Percentiles rank a stretch among this genome's conserved stretches.
Evolutionary conservation across 2,797 vertebrate genomes (phyloP).

Genomic region (Heteromormyrus szaboi): DNA sequence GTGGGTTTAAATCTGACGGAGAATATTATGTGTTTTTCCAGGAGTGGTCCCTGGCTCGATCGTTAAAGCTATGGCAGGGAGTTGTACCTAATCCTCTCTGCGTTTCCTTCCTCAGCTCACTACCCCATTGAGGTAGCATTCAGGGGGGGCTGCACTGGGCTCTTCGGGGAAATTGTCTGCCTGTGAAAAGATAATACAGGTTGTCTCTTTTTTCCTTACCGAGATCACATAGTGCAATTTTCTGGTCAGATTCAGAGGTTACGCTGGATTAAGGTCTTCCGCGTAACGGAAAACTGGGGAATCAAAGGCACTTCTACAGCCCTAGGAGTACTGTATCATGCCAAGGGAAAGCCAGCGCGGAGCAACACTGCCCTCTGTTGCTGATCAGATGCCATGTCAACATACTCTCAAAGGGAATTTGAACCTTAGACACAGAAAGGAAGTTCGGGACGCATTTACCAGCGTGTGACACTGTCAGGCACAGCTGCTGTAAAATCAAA

Average conservation of each 20-base stretch:
- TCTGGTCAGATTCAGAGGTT: conserved; percentile 12
- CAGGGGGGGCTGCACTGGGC: not conserved
- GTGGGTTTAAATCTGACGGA: not conserved
- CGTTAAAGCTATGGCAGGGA: not conserved
- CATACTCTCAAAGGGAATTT: not conserved
- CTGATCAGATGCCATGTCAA: not conserved
- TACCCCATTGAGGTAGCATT: not conserved
- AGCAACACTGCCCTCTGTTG: conserved; percentile 21
- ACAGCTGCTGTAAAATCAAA: conserved; percentile 12
- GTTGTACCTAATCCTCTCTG: not conserved
- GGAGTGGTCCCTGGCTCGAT: not conserved
- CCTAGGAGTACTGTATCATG: not conserved
- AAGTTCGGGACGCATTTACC: not conserved
- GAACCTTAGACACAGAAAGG: not conserved
- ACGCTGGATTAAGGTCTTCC: conserved; percentile 4
- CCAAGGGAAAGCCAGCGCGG: not conserved
- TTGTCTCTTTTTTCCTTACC: not conserved
- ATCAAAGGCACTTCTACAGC: not conserved
- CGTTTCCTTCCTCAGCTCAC: not conserved
- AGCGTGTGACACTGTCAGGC: not conserved
- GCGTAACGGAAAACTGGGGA: not conserved
- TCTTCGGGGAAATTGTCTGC: not conserved
- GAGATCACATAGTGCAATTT: conserved; percentile 17
- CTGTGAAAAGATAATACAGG: conserved; percentile 7
- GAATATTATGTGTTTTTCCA: not conserved